Percentiles rank a stretch among this genome's conserved stretches.
Evolutionary conservation across 2,797 vertebrate genomes (phyloP).

Genomic region (Pantherophis alleghaniensis): DNA sequence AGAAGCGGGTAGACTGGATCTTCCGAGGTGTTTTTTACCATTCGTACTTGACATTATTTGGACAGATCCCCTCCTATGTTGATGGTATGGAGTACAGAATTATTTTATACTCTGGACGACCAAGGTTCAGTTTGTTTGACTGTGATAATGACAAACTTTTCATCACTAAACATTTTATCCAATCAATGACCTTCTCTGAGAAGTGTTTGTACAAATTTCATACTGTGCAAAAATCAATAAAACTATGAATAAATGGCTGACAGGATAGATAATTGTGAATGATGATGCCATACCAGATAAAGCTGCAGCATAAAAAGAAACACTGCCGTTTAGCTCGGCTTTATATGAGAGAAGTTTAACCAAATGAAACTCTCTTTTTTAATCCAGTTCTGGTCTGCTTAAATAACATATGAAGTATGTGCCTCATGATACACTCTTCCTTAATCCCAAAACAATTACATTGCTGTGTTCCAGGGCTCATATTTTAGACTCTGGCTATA

Average conservation of each 20-base stretch:
- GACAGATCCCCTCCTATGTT: slow-evolving; percentile 85
- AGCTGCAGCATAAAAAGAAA: neutral
- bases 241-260: neutral
- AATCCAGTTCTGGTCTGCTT: neutral
- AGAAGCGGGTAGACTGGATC: slow-evolving; percentile 88
- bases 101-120: neutral
- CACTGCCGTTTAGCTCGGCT: neutral
- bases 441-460: neutral
- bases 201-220: neutral
- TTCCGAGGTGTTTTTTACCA: slow-evolving; percentile 89
- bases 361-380: neutral
- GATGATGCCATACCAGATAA: neutral
- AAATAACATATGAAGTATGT: neutral
- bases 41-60: slow-evolving; percentile 93
- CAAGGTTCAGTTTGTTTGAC: neutral
- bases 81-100: slow-evolving; percentile 76
- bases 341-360: neutral
- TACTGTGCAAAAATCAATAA: neutral
- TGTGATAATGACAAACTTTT: neutral
- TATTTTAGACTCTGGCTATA: slow-evolving; percentile 4
- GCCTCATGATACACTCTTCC: neutral
- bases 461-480: neutral
- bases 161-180: neutral
- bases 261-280: neutral
- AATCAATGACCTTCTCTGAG: neutral